Evolutionary conservation across 2,888 invertebrate genomes (phyloP), one percentile per base, ranked within the genome.

Genomic region (Dione juno): DNA sequence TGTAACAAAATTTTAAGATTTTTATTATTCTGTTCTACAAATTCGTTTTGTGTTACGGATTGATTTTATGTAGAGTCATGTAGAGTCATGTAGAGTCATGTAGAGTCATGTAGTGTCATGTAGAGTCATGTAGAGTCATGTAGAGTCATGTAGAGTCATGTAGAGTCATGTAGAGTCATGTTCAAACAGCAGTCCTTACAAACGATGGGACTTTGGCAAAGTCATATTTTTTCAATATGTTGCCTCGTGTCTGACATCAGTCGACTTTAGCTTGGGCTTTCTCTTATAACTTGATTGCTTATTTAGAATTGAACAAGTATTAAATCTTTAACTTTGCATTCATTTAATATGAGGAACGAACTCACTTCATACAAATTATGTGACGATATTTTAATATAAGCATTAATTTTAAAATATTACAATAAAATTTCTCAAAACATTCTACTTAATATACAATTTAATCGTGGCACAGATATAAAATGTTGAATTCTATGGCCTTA

Each of bases 11-110:
- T 43, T 21, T 10, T 19, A 61, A 19, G 41, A 41, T 40, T 41
- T 28, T 45, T 43, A 28, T 43, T 28, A 14, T 61, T 61, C 43
- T 61, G 28, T 61, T 61, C 41, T 28, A 3, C 11, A 43, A 41
- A 61, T 43, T 45, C 43, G 21, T 28, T 61, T n/a, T 14, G 28
- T 59, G 21, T 59, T 13, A 6, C 59, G 3, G n/a, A 28, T 61
- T 28, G 43, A 28, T 28, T 61, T 61, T 19, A 28, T n/a, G n/a
- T 43, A 10, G 14, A 35, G 5, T 0, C 43, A 40, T 59, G 21
- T 14, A 41, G 41, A 58, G 41, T n/a, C 8, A 58, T 58, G 19
- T 58, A 8, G 41, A 9, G n/a, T n/a, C n/a, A n/a, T n/a, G n/a
- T n/a, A n/a, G n/a, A n/a, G n/a, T n/a, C n/a, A n/a, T n/a, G n/a